Conservation (phyloP, 2,888 invertebrate species). For the Tenthredo amoena region DNA sequence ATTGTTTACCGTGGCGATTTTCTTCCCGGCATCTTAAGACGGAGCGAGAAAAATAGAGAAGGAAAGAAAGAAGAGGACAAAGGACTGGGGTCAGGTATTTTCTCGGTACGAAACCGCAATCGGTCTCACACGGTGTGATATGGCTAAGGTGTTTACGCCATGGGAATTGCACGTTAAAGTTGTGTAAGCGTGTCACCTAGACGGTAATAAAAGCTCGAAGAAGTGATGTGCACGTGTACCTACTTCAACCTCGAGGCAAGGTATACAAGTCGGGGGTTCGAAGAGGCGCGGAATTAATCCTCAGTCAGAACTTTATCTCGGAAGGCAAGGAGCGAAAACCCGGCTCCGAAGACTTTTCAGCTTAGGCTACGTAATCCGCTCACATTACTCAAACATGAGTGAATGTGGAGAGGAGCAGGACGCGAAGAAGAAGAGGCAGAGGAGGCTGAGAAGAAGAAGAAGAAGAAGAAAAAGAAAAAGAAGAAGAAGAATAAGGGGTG, state of each 20-base stretch:
- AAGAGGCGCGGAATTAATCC: slow-evolving; percentile 59
- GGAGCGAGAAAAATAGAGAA: not conserved
- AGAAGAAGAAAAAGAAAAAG: not conserved
- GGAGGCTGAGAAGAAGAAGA: not conserved
- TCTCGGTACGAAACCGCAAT: not conserved
- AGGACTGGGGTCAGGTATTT: not conserved
- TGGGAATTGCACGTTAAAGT: slow-evolving; percentile 12
- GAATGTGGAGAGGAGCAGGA: slow-evolving; percentile 54
- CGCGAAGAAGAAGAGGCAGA: not conserved
- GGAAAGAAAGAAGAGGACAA: not conserved
- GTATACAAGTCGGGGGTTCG: slow-evolving; percentile 19
- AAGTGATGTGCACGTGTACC: not conserved
- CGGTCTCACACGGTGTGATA: not conserved
- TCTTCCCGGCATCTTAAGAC: not conserved
- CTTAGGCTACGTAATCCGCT: slow-evolving; percentile 64
- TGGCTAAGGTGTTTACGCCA: not conserved
- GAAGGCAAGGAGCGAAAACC: slow-evolving; percentile 59
- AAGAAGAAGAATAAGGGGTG: not conserved
- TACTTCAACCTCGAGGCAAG: not conserved
- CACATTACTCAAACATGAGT: slow-evolving; percentile 66
- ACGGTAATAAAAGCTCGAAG: not conserved
- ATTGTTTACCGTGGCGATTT: slow-evolving; percentile 43
- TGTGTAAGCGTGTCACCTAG: not conserved
- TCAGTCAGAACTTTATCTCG: slow-evolving; percentile 61
- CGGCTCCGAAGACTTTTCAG: slow-evolving; percentile 63